Base-by-base conservation (phyloP, 2,797 vertebrate genomes). In the Halcyon smyrnensis region DNA sequence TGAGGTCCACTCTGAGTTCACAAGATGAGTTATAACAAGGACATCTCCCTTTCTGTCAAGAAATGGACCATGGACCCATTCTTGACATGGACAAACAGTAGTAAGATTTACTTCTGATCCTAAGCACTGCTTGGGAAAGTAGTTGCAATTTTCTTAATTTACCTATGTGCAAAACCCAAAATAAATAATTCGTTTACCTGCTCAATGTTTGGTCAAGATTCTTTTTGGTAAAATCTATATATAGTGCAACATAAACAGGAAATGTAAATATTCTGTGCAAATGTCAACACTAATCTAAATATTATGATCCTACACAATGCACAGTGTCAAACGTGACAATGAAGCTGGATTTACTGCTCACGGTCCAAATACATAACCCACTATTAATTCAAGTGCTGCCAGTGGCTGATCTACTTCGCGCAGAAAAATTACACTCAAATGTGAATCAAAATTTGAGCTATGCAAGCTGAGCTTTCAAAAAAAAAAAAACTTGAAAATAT, bases 271-370 rank as follows among this genome's bases (percentile, higher is more conserved):
- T 68, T 78, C 21, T 3, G 2, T 48, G 36, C 53, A 87, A 91
- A 87, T 60, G 43, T 46, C 68, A 81, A 83, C 43, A 50, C 24
- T 45, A 4, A 34, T 65, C 74, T 60, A 75, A 94, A 92, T 64
- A 37, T 21, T 75, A 62, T 65, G 57, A 63, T 71, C 62, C 30
- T 54, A 65, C 34, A 86, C 21, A 74, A 71, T 9, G 41, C 15
- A 20, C 3, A 15, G 48, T 43, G 65, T 71, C 45, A 88, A 28
- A 43, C 1, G 3, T 36, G 57, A 75, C 53, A 81, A 56, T 12
- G 64, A 83, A 83, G 69, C 11, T 88, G 41, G 39, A 81, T 80
- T 90, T 90, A 89, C 37, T 83, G 56, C 37, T 85, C 41, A 25
- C 8, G 9, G 57, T 74, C 43, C 79, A 92, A 85, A 93, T 36